Base-by-base conservation (phyloP, 2,888 invertebrate genomes). In the Euclidia mi region DNA sequence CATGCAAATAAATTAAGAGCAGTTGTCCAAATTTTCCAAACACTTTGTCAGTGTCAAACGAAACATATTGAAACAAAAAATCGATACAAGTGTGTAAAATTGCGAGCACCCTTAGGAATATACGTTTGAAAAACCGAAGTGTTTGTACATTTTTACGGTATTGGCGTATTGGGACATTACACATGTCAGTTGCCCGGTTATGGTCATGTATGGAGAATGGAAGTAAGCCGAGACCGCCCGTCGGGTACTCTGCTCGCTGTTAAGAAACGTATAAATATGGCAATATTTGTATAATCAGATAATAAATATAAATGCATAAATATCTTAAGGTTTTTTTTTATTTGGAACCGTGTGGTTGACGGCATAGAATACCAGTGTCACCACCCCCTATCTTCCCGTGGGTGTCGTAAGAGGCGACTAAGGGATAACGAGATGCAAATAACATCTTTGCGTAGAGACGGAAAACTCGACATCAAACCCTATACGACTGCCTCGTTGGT, bases 141-240 rank as follows among this genome's bases (percentile, higher is more conserved):
- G 50, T 69, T 56, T 51, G 47, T 52, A 51, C 38, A 38, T 53
- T 51, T 65, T 62, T 43, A 60, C 34, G 44, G 44, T 70, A 74
- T 74, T 65, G 75, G 59, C 62, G 53, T 62, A 74, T 69, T 40
- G 59, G 65, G 62, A 67, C 61, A 61, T 66, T 72, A 57, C 56
- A 72, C 62, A 34, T 49, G 76, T 78, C 76, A 77, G 56, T 43
- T 52, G 61, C 76, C 70, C 56, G 60, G 35, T 59, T 65, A 65
- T 65, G 71, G 75, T 63, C 66, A 60, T 69, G 40, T 65, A 58
- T 65, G 58, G 69, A 63, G 67, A 60, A 52, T 59, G 59, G 71
- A 62, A 57, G 56, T 48, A 52, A 56, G 50, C 15, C 42, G 53
- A 45, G 56, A 45, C 52, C 66, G 45, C 75, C 71, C 65, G 59